Conservation (phyloP, 2,113 vertebrate genomes). For the Ailurus styani region DNA sequence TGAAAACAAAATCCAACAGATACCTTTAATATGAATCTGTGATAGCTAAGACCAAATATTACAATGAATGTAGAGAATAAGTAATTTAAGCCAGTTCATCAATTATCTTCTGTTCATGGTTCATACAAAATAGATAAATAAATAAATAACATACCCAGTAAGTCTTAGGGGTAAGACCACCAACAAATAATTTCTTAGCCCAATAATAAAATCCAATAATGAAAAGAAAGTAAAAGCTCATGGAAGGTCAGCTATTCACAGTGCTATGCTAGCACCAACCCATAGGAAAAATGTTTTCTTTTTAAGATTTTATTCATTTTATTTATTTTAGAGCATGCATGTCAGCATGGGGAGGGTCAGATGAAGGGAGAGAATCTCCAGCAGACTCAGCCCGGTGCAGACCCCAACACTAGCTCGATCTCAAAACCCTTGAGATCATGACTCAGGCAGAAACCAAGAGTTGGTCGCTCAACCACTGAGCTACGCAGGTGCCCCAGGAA, state of each 20-base stretch:
- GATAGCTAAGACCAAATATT: not conserved
- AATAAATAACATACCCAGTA: not conserved
- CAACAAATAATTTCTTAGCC: not conserved
- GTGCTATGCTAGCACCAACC: not conserved
- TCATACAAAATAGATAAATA: not conserved
- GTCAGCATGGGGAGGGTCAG: not conserved
- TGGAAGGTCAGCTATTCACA: not conserved
- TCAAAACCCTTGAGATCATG: not conserved
- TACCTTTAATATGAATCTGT: not conserved
- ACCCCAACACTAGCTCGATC: not conserved
- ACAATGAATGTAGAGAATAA: not conserved
- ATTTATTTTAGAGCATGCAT: not conserved
- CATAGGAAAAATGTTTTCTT: not conserved
- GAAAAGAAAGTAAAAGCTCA: not conserved
- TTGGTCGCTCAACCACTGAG: not conserved
- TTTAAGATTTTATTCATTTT: not conserved
- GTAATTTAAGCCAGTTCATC: not conserved
- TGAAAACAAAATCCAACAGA: conserved; percentile 7
- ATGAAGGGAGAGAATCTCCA: not conserved
- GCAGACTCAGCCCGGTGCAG: not conserved
- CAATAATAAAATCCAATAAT: not conserved
- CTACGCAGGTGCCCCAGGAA: not conserved
- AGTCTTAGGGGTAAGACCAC: not conserved
- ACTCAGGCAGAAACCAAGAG: not conserved
- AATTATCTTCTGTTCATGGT: not conserved